Conservation (phyloP, 2,113 vertebrate species). For the Xenopus borealis region DNA sequence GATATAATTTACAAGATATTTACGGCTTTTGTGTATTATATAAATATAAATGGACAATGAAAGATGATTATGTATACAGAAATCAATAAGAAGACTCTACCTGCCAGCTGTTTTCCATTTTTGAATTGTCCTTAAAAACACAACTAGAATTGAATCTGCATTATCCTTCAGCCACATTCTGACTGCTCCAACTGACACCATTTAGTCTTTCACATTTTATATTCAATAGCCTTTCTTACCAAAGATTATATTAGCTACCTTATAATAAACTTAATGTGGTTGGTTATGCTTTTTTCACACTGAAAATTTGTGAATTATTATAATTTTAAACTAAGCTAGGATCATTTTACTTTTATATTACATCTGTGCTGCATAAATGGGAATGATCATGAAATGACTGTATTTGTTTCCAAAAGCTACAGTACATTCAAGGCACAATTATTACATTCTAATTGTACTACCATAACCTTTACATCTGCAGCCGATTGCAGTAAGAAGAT, state of each 20-base stretch:
- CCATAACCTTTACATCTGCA: slow-evolving; percentile 36
- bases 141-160: not conserved
- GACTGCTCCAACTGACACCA: slow-evolving; percentile 7
- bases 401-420: slow-evolving; percentile 38
- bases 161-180: not conserved
- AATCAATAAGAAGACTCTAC: no score
- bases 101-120: no score
- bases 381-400: slow-evolving; percentile 30
- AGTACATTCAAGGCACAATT: slow-evolving; percentile 32
- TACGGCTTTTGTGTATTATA: no score
- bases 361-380: slow-evolving; percentile 29
- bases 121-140: no score
- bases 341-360: slow-evolving; percentile 34
- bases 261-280: slow-evolving; percentile 11
- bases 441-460: slow-evolving; percentile 30
- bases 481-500: slow-evolving; percentile 7
- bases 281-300: slow-evolving; percentile 23
- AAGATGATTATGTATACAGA: no score
- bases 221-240: slow-evolving; percentile 9
- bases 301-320: slow-evolving; percentile 25
- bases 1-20: no score
- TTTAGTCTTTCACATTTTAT: not conserved
- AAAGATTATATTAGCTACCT: not conserved
- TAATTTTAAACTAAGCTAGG: slow-evolving; percentile 27
- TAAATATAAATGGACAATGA: no score